These are phyloP conservation scores for Rotaria magnacalcarata DNA, from an alignment of 2,888 invertebrate species.

Conservation along the genomic window DNA sequence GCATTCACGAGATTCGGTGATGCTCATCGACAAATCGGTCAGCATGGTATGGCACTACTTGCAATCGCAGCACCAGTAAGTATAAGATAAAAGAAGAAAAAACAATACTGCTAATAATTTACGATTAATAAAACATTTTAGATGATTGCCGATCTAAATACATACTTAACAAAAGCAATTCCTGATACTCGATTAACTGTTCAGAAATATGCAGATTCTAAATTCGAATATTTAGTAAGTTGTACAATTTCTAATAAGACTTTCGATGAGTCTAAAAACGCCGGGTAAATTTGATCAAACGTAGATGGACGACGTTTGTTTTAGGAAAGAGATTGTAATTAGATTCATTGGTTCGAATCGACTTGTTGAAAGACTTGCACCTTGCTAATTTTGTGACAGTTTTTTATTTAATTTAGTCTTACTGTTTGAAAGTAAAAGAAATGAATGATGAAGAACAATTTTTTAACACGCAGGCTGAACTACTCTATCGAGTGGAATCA, in stretches of 20 bases:
- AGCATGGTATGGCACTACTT: constrained; percentile 79
- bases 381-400: background rate
- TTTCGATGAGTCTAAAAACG: too few relatives aligned
- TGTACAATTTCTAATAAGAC: background rate
- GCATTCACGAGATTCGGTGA: constrained; percentile 90
- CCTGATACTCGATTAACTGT: constrained; percentile 95
- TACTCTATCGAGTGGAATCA: constrained; percentile 91
- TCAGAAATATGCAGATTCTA: constrained; percentile 93
- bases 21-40: constrained; percentile 83
- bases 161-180: constrained; percentile 88
- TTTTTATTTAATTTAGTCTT: constrained; percentile 65
- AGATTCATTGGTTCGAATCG: too few relatives aligned
- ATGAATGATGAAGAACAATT: constrained; percentile 98
- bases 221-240: constrained; percentile 83
- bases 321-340: too few relatives aligned
- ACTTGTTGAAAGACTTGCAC: background rate
- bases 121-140: constrained; percentile 57
- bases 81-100: background rate
- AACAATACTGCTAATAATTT: constrained; percentile 44
- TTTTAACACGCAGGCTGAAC: constrained; percentile 79
- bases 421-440: constrained; percentile 97
- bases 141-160: constrained; percentile 87
- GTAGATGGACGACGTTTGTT: too few relatives aligned
- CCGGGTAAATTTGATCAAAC: too few relatives aligned
- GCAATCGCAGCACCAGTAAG: constrained; percentile 82